Evolutionary conservation across 1,140 invertebrate genomes (phyloP).

Genomic region (Macrosteles quadrilineatus): DNA sequence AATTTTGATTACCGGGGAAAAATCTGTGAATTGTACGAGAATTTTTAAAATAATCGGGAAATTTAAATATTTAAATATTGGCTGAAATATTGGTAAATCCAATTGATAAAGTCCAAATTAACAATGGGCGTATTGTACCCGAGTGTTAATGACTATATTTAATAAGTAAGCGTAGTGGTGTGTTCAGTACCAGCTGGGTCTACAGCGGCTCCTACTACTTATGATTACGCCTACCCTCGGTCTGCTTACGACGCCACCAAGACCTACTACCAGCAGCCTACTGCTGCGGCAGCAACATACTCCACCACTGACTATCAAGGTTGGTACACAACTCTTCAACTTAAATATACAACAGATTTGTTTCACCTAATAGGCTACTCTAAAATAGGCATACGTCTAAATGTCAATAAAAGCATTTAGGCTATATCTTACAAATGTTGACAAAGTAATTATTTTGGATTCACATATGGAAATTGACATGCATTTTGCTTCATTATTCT

Average conservation of each 20-base stretch:
- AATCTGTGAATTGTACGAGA: too few species aligned
- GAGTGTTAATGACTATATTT: not conserved
- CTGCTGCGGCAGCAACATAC: slow-evolving; percentile 67
- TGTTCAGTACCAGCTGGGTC: slow-evolving; percentile 59
- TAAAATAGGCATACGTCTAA: not conserved
- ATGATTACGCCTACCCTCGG: slow-evolving; percentile 67
- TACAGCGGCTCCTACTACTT: slow-evolving; percentile 64
- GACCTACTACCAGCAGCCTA: slow-evolving; percentile 67
- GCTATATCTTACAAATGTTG: too few species aligned
- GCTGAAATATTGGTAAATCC: too few species aligned
- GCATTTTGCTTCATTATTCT: too few species aligned
- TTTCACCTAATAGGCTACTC: not conserved
- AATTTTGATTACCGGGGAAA: too few species aligned
- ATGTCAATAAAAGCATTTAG: too few species aligned
- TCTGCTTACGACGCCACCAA: slow-evolving; percentile 64
- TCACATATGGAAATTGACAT: too few species aligned
- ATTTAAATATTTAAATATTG: too few species aligned
- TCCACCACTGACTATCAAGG: slow-evolving; percentile 68
- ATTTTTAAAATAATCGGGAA: too few species aligned
- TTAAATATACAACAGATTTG: not conserved
- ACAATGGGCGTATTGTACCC: too few species aligned
- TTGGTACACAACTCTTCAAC: slow-evolving; percentile 37
- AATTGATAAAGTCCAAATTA: too few species aligned
- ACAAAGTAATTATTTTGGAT: too few species aligned
- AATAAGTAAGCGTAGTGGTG: slow-evolving; percentile 17